Evolutionary conservation across 2,888 invertebrate genomes (phyloP), one percentile per base, ranked within the genome.

Genomic region (Parthenolecanium corni): DNA sequence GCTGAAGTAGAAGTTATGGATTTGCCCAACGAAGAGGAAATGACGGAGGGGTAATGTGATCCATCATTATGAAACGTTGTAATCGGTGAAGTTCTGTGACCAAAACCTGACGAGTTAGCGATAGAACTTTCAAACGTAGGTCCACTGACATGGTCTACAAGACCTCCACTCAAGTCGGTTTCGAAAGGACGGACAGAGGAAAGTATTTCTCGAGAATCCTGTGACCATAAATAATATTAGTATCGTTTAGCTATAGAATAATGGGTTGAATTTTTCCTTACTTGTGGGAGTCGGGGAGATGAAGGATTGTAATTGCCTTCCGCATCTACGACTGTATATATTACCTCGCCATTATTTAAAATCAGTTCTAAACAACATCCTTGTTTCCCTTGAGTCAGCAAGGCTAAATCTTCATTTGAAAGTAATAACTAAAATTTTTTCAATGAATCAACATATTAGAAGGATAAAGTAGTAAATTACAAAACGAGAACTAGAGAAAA

Each of bases 331-430:
- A 58, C 58, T 3, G 58, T 46, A 21, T 58, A 58, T 9, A 58
- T 12, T 11, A 58, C 58, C 47, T 58, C 58, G 3, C 58, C 58
- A 36, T 58, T 58, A 36, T 58, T 58, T 18, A 58, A 58, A 36
- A 58, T 58, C 21, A 58, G 25, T 47, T 58, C 58, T 6, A 58
- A 58, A 36, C 58, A 58, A 20, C 31, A 56, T 1, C 54, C 54
- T 24, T 38, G 54, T 44, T 58, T 58, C 6, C 58, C 58, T 24
- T 58, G 58, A 36, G 47, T 58, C 36, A 47, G 20, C 24, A 47
- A 20, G 5, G 46, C 58, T 3, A 58, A 14, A 20, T 58, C 58
- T 49, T 58, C 58, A 21, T 47, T 53, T 4, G 52, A 53, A 16
- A 53, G 36, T 2, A 53, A 36, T 36, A 53, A 20, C 52, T 53